Conservation (phyloP, 2,888 invertebrate species). For the Chymomyza fuscimana region DNA sequence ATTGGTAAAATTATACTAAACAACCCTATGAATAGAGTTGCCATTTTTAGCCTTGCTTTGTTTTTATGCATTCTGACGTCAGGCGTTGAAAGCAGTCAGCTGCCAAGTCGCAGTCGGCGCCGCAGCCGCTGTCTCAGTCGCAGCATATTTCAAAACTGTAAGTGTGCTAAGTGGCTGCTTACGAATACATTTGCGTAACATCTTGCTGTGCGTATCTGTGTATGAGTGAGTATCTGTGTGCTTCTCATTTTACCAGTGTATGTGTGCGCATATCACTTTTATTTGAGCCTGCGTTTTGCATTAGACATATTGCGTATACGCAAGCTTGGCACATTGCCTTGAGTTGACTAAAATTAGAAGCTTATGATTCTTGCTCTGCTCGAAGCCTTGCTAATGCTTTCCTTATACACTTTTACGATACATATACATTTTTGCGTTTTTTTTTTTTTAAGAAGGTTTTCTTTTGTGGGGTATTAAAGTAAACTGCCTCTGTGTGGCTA, state of each 20-base stretch:
- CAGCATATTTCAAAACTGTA: slow-evolving; percentile 68
- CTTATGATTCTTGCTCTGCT: slow-evolving; percentile 61
- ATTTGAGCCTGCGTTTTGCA: slow-evolving; percentile 73
- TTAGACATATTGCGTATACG: slow-evolving; percentile 72
- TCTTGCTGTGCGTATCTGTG: slow-evolving; percentile 1
- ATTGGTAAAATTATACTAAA: not conserved
- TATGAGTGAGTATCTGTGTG: slow-evolving; percentile 3
- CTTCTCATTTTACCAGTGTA: slow-evolving; percentile 48
- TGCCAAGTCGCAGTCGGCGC: slow-evolving; percentile 30
- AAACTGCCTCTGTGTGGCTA: slow-evolving; percentile 5
- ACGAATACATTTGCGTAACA: slow-evolving; percentile 65
- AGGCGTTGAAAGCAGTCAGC: slow-evolving; percentile 43
- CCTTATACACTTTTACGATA: not conserved
- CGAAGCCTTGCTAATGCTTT: slow-evolving; percentile 39
- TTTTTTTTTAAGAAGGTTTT: slow-evolving; percentile 29
- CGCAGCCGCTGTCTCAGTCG: slow-evolving; percentile 15
- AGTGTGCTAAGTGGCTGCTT: slow-evolving; percentile 74
- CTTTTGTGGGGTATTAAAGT: slow-evolving; percentile 26
- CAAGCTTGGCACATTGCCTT: slow-evolving; percentile 31
- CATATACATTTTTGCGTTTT: slow-evolving; percentile 38
- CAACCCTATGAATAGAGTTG: not conserved
- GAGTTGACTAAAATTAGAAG: slow-evolving; percentile 55
- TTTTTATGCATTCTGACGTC: slow-evolving; percentile 28
- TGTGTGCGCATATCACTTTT: slow-evolving; percentile 40
- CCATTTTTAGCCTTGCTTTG: slow-evolving; percentile 8